These are phyloP conservation scores for Raja brachyura DNA, from an alignment of 2,113 vertebrate genomes.

Conservation along the genomic window DNA sequence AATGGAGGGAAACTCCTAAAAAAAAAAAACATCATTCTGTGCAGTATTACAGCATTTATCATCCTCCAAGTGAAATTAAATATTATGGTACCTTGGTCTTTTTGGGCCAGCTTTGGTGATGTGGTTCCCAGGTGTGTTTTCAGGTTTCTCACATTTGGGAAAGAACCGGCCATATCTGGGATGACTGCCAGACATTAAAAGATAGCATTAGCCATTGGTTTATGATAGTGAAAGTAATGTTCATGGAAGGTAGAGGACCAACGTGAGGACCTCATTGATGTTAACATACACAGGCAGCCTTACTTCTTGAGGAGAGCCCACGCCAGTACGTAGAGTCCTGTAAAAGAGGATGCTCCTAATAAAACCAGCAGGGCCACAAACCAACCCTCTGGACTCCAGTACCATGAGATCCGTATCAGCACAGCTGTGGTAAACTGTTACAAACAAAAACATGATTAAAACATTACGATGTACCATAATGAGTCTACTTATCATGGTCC, in stretches of 20 bases:
- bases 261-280: not conserved
- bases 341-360: slow-evolving; percentile 39
- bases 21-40: not conserved
- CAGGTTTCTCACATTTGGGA: slow-evolving; percentile 39
- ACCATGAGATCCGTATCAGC: slow-evolving; percentile 43
- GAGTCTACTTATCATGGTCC: not conserved
- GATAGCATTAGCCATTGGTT: not conserved
- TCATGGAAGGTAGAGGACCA: not conserved
- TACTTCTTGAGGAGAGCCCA: slow-evolving; percentile 45
- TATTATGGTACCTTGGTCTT: not conserved
- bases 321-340: slow-evolving; percentile 10
- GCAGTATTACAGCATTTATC: not conserved
- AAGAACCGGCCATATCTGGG: slow-evolving; percentile 45
- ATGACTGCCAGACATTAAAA: slow-evolving; percentile 39
- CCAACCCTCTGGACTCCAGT: slow-evolving; percentile 38
- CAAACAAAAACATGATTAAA: slow-evolving; percentile 23
- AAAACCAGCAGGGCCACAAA: slow-evolving; percentile 42
- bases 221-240: not conserved
- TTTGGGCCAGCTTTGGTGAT: not conserved
- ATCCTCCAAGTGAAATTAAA: not conserved
- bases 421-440: slow-evolving; percentile 41
- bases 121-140: not conserved
- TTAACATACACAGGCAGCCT: slow-evolving; percentile 13
- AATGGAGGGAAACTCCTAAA: slow-evolving; percentile 1
- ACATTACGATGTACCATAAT: not conserved